Evolutionary conservation across 37 sponge, comb jelly and placozoan genomes (phyloP).

Genomic region (Beroe ovata): DNA sequence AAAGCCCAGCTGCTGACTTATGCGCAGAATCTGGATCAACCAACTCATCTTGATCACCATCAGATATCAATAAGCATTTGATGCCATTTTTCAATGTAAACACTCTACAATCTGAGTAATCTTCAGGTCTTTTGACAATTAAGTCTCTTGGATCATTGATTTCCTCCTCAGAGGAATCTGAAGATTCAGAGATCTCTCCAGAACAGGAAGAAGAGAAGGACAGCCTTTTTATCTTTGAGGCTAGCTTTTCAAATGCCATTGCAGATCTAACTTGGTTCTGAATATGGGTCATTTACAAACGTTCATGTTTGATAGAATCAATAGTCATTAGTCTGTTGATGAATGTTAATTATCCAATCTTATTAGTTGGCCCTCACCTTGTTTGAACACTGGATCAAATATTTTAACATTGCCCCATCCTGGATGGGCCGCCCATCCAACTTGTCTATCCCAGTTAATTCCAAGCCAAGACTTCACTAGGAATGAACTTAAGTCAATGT

Average conservation of each 20-base stretch:
- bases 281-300: no score
- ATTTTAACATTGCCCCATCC: no score
- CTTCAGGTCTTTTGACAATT: constrained; percentile 58
- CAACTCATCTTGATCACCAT: neutral
- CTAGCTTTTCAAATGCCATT: neutral
- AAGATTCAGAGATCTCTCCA: neutral
- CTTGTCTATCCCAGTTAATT: no score
- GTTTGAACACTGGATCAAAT: no score
- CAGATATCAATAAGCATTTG: constrained; percentile 18
- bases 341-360: no score
- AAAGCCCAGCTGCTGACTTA: neutral
- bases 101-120: neutral
- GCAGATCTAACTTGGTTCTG: neutral
- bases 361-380: no score
- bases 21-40: neutral
- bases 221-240: neutral
- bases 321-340: no score
- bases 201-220: neutral
- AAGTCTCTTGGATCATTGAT: constrained; percentile 34
- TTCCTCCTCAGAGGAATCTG: neutral
- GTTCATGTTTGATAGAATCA: no score
- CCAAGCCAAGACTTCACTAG: no score
- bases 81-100: constrained; percentile 28
- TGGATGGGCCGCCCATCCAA: no score
- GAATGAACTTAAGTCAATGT: no score